A percentile compares a stretch with the other conserved stretches of the same genome.
Evolutionary conservation across 2,888 invertebrate genomes (phyloP).

Genomic region (Orthosia gothica): DNA sequence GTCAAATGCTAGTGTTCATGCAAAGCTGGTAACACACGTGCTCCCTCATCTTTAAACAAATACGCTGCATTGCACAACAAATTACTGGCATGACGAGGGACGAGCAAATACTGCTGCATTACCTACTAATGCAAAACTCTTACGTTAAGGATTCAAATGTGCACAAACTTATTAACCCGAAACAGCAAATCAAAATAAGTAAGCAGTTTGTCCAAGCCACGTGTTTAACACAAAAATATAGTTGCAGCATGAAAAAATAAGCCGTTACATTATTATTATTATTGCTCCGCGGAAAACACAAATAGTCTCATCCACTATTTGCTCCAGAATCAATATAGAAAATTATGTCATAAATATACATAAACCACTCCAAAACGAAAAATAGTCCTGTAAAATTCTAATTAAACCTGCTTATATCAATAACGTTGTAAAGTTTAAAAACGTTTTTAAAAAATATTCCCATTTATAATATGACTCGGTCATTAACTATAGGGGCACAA

Average conservation of each 20-base stretch:
- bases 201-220: slow-evolving; percentile 71
- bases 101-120: slow-evolving; percentile 37
- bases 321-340: slow-evolving; percentile 83
- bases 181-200: slow-evolving; percentile 35
- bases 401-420: slow-evolving; percentile 87
- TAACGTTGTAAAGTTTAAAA: slow-evolving; percentile 88
- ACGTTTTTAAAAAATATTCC: slow-evolving; percentile 90
- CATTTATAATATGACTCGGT: slow-evolving; percentile 85
- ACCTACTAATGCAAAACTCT: slow-evolving; percentile 35
- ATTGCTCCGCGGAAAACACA: slow-evolving; percentile 74
- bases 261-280: slow-evolving; percentile 52
- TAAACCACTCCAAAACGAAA: slow-evolving; percentile 87
- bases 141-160: slow-evolving; percentile 36
- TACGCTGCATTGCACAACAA: slow-evolving; percentile 51
- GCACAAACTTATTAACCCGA: slow-evolving; percentile 31
- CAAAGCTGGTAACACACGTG: slow-evolving; percentile 54
- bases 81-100: slow-evolving; percentile 65
- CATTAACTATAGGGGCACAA: slow-evolving; percentile 73
- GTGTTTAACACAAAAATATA: slow-evolving; percentile 65
- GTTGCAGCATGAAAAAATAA: slow-evolving; percentile 55
- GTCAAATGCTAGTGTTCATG: slow-evolving; percentile 53
- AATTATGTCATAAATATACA: slow-evolving; percentile 86
- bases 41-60: slow-evolving; percentile 65
- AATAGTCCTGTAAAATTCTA: slow-evolving; percentile 86
- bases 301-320: slow-evolving; percentile 66